These are phyloP conservation scores for Sebastes cheni DNA, from an alignment of 2,797 vertebrate genomes.

Conservation along the genomic window DNA sequence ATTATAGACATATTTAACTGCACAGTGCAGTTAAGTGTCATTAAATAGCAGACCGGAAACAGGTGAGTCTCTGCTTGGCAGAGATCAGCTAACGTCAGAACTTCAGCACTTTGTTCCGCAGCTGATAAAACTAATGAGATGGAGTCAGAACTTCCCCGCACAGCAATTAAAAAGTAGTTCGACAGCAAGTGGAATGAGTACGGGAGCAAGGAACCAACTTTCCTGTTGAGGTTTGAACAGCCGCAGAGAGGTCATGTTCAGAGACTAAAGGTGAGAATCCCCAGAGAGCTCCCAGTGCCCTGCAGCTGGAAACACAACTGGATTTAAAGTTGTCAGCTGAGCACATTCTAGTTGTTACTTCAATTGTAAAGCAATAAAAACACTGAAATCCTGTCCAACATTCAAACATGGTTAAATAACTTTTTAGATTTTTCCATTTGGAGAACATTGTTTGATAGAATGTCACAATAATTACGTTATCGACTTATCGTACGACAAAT, in stretches of 20 bases:
- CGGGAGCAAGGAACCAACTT: not conserved
- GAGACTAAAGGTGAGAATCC: not conserved
- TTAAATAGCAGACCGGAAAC: conserved; percentile 11
- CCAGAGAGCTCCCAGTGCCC: not conserved
- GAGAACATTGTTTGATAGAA: not conserved
- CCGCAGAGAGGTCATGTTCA: not conserved
- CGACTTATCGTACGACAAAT: too few species aligned
- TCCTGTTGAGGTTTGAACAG: not conserved
- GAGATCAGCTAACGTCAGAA: conserved; percentile 42
- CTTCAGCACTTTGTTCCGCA: conserved; percentile 33
- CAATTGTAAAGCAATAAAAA: not conserved
- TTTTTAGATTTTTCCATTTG: not conserved
- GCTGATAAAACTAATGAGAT: conserved; percentile 28
- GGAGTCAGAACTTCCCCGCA: conserved; percentile 7
- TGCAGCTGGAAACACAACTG: not conserved
- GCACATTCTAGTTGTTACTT: not conserved
- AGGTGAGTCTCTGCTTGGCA: conserved; percentile 4
- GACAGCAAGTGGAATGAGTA: not conserved
- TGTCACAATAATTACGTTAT: too few species aligned
- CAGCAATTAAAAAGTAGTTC: conserved; percentile 32
- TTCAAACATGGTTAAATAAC: not conserved
- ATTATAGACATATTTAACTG: not conserved
- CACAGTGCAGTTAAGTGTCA: not conserved
- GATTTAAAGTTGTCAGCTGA: not conserved
- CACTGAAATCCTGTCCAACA: not conserved